Base-by-base conservation (phyloP, 2,797 vertebrate genomes). In the Alca torda region DNA sequence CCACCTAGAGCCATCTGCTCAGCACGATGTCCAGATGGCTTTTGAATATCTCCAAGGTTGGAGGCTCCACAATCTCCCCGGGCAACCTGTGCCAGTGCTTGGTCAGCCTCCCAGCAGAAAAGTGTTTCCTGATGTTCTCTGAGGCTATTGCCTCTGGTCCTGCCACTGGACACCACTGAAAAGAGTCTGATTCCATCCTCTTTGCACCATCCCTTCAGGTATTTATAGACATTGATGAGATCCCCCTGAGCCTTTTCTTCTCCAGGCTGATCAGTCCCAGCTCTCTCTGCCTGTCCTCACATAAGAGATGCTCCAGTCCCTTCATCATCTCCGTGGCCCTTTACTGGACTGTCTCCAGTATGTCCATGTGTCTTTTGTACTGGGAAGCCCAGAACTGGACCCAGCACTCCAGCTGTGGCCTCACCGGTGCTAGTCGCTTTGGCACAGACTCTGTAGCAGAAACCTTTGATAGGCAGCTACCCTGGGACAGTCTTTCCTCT, bases 111-210 rank as follows among this genome's bases (percentile, higher is more conserved):
- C 37, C 1, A 3, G 13, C 6, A 35, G 4, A 51, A 53, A 17
- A 70, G 0, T 16, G 25, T 35, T 84, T 67, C 28, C 51, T 84
- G n/a, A 19, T 61, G 18, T 26, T 89, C 41, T 65, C 21, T 45
- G 43, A 45, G 30, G 41, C 28, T 4, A 0, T 39, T 72, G 16
- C 16, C 53, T 68, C 53, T 41, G 11, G 7, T 31, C 19, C 35
- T 54, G 41, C 6, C 61, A 78, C 20, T 37, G 33, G 5, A 8
- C n/a, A 53, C 16, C 16, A 28, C 26, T 50, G 16, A 1, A 31
- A 61, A 67, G 12, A 57, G 3, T 11, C 31, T 4, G 4, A 5
- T 2, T 45, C 16, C 3, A 0, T 50, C 23, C 17, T 85, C 28
- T 45, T 54, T 56, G 17, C 26, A 31, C 3, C 6, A 8, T 63